These are phyloP conservation scores for Lamellibrachia luymesi DNA, from an alignment of 1,140 invertebrate genomes.

Conservation along the genomic window DNA sequence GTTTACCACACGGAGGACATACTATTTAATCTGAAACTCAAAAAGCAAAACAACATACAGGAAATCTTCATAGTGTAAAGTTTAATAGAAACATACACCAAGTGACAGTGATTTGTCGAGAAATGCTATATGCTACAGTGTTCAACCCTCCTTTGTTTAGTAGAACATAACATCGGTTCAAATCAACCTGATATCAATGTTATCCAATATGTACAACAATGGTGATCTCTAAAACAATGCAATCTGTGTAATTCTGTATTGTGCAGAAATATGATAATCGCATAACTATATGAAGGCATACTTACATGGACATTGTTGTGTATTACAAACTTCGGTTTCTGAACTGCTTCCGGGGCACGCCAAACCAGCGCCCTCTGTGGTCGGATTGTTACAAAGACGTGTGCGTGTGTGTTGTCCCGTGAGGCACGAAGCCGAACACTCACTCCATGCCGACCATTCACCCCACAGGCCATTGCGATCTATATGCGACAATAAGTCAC, in stretches of 20 bases:
- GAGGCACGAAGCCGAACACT: slow-evolving; percentile 18
- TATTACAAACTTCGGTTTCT: neutral
- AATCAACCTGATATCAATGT: no score
- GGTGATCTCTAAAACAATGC: no score
- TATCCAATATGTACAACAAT: no score
- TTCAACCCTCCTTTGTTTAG: neutral
- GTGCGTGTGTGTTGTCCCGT: slow-evolving; percentile 8
- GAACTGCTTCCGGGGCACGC: slow-evolving; percentile 12
- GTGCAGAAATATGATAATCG: neutral
- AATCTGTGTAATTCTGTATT: no score
- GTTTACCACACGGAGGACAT: neutral
- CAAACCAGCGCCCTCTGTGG: slow-evolving; percentile 20
- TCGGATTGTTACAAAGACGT: slow-evolving; percentile 21
- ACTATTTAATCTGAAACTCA: neutral
- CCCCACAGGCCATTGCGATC: slow-evolving; percentile 20
- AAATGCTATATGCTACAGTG: neutral
- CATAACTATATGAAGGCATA: neutral
- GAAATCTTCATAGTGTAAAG: neutral
- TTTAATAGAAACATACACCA: neutral
- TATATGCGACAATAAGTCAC: neutral
- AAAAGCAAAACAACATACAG: neutral
- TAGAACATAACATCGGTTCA: neutral
- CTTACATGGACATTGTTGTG: slow-evolving; percentile 10
- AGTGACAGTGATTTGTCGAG: neutral
- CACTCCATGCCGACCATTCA: slow-evolving; percentile 18